Evolutionary conservation across 2,797 vertebrate species (phyloP), one percentile per base, ranked within the genome.

Genomic region (Tenualosa ilisha): DNA sequence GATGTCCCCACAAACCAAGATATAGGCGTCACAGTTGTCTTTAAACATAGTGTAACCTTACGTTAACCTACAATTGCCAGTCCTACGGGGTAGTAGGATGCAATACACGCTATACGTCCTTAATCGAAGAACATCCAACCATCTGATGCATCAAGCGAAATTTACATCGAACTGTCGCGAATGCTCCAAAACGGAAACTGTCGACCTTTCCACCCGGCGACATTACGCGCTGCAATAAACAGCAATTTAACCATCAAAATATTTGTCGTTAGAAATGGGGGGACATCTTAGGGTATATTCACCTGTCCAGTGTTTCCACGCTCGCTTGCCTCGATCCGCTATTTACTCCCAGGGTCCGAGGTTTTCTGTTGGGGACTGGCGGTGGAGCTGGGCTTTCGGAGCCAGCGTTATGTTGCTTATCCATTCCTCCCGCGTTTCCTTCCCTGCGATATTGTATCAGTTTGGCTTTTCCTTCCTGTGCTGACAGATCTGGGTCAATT

Each of bases 271-370:
- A 82, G 37, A 85, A 83, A 79, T 46, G 50, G 50, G 50, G 7
- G 50, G 11, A 51, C 50, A 15, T 79, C 37, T 22, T 31, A 31
- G 31, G 31, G 20, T 6, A 86, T 85, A 37, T 84, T 84, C 87
- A 92, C 91, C 91, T 92, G 86, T 92, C 91, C 75, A 81, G 51
- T 13, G 90, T 86, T 83, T 92, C 91, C 56, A 59, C 88, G 89
- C 89, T 90, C 53, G 90, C 84, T 50, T 89, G 90, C 43, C 86
- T 86, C 20, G 86, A 53, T 7, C 26, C 72, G 46, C 82, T 50
- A 43, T 81, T 88, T 24, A 26, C 79, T 85, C 61, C 89, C 13
- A 88, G 81, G 20, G 61, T 82, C 82, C 89, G 84, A 1, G 90
- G 89, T 85, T 91, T 92, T 46, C 90, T 83, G 81, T 43, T 88